phyloP scores from a whole-genome alignment of 2,888 invertebrate species.

The Anodontia alba region DNA sequence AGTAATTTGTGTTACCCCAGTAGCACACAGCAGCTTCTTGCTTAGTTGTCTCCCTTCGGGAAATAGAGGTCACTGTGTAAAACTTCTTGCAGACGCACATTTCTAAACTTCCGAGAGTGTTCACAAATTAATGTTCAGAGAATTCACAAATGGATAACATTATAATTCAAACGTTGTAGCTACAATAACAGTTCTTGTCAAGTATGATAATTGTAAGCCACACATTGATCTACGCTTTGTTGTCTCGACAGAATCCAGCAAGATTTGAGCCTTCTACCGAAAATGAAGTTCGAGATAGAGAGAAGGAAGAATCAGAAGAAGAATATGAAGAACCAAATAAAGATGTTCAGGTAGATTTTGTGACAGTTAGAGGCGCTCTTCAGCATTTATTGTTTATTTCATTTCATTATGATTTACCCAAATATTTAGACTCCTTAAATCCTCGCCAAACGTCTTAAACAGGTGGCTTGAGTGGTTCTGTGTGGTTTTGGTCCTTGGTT shows the following conservation, averaged over 20 bases:
- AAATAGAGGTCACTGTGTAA: background rate
- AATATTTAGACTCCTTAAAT: too few relatives aligned
- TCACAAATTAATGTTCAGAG: background rate
- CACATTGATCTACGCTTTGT: background rate
- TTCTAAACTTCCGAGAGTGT: background rate
- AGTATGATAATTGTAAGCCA: background rate
- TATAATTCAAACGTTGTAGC: background rate
- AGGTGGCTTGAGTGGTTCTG: too few relatives aligned
- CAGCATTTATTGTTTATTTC: too few relatives aligned
- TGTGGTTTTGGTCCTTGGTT: too few relatives aligned
- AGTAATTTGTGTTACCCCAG: too few relatives aligned
- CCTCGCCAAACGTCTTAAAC: too few relatives aligned
- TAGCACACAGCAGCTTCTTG: too few relatives aligned
- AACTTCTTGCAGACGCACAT: constrained; percentile 14
- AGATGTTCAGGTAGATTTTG: background rate
- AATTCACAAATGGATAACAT: background rate
- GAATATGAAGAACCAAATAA: background rate
- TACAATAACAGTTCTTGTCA: background rate
- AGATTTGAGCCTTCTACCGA: background rate
- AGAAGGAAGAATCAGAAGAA: constrained; percentile 6
- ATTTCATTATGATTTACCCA: too few relatives aligned
- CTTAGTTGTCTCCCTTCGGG: background rate
- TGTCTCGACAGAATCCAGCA: constrained; percentile 6
- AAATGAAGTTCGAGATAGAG: background rate
- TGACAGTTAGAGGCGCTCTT: too few relatives aligned